Evolutionary conservation across 2,888 invertebrate genomes (phyloP), one percentile per base, ranked within the genome.

Genomic region (Vanessa cardui): DNA sequence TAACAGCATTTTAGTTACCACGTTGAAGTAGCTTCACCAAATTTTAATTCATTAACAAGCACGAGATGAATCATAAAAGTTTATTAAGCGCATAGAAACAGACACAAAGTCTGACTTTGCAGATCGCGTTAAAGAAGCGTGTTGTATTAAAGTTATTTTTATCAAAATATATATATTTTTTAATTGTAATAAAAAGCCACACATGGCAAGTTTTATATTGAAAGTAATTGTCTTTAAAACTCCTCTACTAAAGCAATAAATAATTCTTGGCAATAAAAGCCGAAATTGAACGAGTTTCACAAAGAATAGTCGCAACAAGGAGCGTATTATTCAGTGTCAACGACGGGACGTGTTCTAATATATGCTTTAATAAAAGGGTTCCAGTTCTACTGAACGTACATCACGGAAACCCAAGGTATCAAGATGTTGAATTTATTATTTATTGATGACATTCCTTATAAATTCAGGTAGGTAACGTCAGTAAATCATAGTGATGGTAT

Each of bases 321-420:
- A 88, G 85, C 83, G 78, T 90, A 92, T 92, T 90, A 90, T 91
- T 92, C 92, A 90, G 85, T 92, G 92, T 92, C 92, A 89, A 82
- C 75, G 78, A 75, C 88, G 83, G 82, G 90, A 85, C 89, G 91
- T 83, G 90, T 85, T 83, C 81, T 91, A 91, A 92, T 92, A 90
- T 92, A 92, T 92, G 92, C 89, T 90, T 92, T 92, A 92, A 92
- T 92, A 92, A 92, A 92, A 92, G 90, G 90, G 89, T 90, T 90
- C 87, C 89, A 89, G 89, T 87, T 89, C 87, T 83, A 86, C 86
- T 85, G 84, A 83, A 85, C 88, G 87, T 91, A 89, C 83, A 88
- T 90, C 89, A 89, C 85, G 74, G 83, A 87, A 84, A 83, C 85
- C 87, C 88, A 78, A 84, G 87, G 87, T 90, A 89, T 90, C 90